These are phyloP conservation scores for Pyxicephalus adspersus DNA, from an alignment of 2,113 vertebrate genomes.

Conservation along the genomic window DNA sequence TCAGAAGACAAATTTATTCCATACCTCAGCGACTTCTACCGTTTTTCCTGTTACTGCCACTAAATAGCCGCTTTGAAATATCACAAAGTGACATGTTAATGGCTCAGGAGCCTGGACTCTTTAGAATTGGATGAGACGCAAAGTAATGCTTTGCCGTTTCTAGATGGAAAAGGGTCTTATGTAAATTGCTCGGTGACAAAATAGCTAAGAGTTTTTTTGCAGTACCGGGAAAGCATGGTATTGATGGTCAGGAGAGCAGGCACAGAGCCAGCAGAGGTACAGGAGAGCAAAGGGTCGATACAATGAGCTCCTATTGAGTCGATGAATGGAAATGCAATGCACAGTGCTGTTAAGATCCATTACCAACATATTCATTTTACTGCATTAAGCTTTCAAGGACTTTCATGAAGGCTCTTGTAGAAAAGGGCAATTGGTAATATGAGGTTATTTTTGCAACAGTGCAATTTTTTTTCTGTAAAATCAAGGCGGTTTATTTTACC, in stretches of 20 bases:
- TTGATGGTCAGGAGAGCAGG: constrained; percentile 8
- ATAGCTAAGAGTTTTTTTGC: neutral
- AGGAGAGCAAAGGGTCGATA: neutral
- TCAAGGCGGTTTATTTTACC: no score
- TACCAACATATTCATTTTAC: neutral
- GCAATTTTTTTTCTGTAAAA: no score
- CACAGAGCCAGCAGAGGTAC: constrained; percentile 8
- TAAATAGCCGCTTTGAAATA: constrained; percentile 12
- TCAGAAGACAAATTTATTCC: constrained; percentile 42
- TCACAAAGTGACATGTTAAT: constrained; percentile 37
- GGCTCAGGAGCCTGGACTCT: constrained; percentile 1
- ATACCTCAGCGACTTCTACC: neutral
- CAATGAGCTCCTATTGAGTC: neutral
- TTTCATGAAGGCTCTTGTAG: no score
- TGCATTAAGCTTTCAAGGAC: neutral
- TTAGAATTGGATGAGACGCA: constrained; percentile 18
- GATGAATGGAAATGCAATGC: constrained; percentile 5
- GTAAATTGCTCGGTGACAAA: constrained; percentile 15
- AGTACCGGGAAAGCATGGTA: constrained; percentile 9
- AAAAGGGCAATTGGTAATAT: no score
- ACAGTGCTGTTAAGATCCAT: constrained; percentile 1
- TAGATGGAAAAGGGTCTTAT: constrained; percentile 14
- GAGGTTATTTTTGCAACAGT: no score
- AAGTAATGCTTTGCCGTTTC: constrained; percentile 12
- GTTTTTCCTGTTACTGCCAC: constrained; percentile 30